Conservation (phyloP, 1,140 invertebrate species). For the Orchesella cincta region DNA sequence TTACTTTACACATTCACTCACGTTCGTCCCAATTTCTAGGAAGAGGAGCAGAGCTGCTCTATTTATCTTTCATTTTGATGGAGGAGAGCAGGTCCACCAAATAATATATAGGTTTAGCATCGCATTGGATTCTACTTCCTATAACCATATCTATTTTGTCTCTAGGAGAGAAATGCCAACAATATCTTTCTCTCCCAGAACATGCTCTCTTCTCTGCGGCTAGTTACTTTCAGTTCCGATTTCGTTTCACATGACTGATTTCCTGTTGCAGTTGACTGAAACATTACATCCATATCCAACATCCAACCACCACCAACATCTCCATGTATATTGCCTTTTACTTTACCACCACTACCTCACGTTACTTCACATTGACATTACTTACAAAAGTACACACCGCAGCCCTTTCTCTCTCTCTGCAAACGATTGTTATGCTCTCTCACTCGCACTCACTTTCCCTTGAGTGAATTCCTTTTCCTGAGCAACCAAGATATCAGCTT, state of each 20-base stretch:
- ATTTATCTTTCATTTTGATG: conserved; percentile 11
- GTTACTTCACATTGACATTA: no score
- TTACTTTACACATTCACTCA: background rate
- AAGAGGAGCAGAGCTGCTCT: background rate
- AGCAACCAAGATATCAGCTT: no score
- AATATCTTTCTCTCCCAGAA: no score
- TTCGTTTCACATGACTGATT: conserved; percentile 1
- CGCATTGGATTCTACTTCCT: background rate
- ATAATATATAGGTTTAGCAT: background rate
- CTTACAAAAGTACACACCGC: no score
- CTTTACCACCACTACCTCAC: no score
- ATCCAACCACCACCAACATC: background rate
- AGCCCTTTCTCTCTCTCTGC: no score
- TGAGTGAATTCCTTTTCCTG: no score
- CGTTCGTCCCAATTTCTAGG: background rate
- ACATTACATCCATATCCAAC: background rate
- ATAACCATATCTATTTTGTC: background rate
- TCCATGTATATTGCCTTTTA: no score
- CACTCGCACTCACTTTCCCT: no score
- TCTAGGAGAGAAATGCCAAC: no score
- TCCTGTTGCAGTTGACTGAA: conserved; percentile 15
- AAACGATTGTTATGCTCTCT: no score
- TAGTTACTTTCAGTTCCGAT: conserved; percentile 6
- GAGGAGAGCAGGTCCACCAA: background rate
- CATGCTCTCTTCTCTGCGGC: background rate